Base-by-base conservation (phyloP, 2,797 vertebrate genomes). In the Molossus alvarezi region DNA sequence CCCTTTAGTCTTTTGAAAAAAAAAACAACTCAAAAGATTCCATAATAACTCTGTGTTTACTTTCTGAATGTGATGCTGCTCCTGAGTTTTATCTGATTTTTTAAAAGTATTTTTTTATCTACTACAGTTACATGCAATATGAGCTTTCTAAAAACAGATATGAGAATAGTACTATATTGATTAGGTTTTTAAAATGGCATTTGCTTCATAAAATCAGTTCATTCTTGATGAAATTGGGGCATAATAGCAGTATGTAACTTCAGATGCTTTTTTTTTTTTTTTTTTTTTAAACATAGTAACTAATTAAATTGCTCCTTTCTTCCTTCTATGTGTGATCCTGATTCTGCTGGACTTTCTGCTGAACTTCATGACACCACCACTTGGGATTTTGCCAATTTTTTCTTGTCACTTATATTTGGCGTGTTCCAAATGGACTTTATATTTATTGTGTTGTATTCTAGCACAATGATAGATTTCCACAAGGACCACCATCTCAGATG, bases 381-480 rank as follows among this genome's bases (percentile, higher is more conserved):
- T 98, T 98, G 98, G 98, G 98, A 98, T 97, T 97, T 98, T 98
- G 97, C 95, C 97, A 98, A 98, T 96, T 91, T 98, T 98, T 97
- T 98, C 95, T 98, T 98, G 97, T 98, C 98, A 98, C 97, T 98
- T 97, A 92, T 71, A 97, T 97, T 98, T 98, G 98, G 92, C 85
- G 90, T 95, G 97, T 98, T 97, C 97, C 97, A 98, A 98, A 99
- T 97, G 99, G 98, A 99, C 98, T 98, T 97, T 90, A 94, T 97
- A 90, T 97, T 97, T 96, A 91, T 95, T 94, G 60, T 92, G 81
- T 90, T 73, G 95, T 93, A 67, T 98, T 91, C n/a, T 98, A 99
- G 99, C 99, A 99, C 97, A 99, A 98, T 97, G 99, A 99, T 98
- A 98, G 99, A 98, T 99, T 99, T 98, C 98, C 99, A 8, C 99